Evolutionary conservation across 2,888 invertebrate genomes (phyloP).

Genomic region (Nemapogon koenigi): DNA sequence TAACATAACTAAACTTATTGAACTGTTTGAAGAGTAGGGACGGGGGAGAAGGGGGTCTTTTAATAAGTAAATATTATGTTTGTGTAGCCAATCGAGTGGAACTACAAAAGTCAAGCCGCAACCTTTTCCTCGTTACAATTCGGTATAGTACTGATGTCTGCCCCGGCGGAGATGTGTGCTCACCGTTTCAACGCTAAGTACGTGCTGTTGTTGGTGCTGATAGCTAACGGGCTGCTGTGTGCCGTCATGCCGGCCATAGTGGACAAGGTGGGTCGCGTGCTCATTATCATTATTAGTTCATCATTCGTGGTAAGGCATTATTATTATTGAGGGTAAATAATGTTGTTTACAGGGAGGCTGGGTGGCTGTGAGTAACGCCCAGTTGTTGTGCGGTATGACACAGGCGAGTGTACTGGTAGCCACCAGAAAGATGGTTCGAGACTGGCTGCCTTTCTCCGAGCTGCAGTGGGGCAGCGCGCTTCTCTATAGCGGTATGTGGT

Average conservation of each 20-base stretch:
- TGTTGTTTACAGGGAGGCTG: constrained; percentile 46
- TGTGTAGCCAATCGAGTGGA: constrained; percentile 67
- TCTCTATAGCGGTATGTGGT: constrained; percentile 34
- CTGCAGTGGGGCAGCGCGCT: constrained; percentile 28
- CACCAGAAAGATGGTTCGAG: constrained; percentile 30
- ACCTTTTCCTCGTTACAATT: constrained; percentile 72
- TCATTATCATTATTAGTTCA: not conserved
- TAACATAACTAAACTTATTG: too few relatives aligned
- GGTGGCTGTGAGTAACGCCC: constrained; percentile 62
- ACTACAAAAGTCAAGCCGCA: constrained; percentile 54
- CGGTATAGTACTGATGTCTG: constrained; percentile 68
- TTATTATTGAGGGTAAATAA: too few relatives aligned
- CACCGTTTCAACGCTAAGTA: constrained; percentile 76
- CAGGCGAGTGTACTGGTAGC: constrained; percentile 44
- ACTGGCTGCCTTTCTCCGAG: constrained; percentile 45
- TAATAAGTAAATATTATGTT: constrained; percentile 15
- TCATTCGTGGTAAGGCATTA: constrained; percentile 15
- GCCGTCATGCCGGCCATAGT: constrained; percentile 63
- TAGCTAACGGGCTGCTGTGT: constrained; percentile 68
- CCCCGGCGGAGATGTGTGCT: constrained; percentile 69
- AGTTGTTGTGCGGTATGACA: constrained; percentile 41
- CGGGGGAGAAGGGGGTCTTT: too few relatives aligned
- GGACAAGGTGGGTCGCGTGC: constrained; percentile 29
- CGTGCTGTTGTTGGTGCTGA: constrained; percentile 61
- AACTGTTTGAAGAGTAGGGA: too few relatives aligned